Evolutionary conservation across 2,797 vertebrate species (phyloP), one percentile per base, ranked within the genome.

Genomic region (Anabacerthia variegaticeps): DNA sequence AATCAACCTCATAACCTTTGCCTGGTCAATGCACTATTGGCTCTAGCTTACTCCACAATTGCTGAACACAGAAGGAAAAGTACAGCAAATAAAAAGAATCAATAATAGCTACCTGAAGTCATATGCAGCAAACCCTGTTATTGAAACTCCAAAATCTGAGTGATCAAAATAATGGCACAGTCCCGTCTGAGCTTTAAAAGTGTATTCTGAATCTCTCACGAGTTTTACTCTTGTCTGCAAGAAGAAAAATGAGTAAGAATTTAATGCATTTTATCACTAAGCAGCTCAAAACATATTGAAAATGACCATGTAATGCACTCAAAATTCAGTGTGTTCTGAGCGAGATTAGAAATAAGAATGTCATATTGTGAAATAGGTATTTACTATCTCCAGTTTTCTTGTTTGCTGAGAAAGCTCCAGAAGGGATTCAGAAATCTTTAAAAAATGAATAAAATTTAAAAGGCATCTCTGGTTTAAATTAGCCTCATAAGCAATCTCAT

Each of bases 211-310:
- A 92, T 98, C 96, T 86, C 93, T 97, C 96, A 99, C 98, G 16
- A 99, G 88, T 95, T 98, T 99, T 78, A 98, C 96, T 93, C 97
- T 97, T 27, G 98, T 99, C 99, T 99, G 89, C 37, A 97, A 95
- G 46, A 95, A 95, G 72, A 92, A 6, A 91, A 80, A 43, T 56
- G 14, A 94, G 30, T 7, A 41, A 66, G 56, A 78, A 73, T 44
- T 48, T 59, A 72, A 91, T 26, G 30, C 27, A 62, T 72, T 62
- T 77, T 32, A 80, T 48, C 14, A 43, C 26, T 28, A 51, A 13
- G 22, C 8, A 72, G 28, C 63, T 67, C 22, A 85, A 80, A 89
- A 44, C 1, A 1, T 63, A 79, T 0, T 39, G n/a, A 85, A 62
- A 91, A 69, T 9, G 11, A 52, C 30, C 32, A 52, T 28, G 73